Conservation (phyloP, 23 tunicate genomes). For the Diplosoma virens region DNA sequence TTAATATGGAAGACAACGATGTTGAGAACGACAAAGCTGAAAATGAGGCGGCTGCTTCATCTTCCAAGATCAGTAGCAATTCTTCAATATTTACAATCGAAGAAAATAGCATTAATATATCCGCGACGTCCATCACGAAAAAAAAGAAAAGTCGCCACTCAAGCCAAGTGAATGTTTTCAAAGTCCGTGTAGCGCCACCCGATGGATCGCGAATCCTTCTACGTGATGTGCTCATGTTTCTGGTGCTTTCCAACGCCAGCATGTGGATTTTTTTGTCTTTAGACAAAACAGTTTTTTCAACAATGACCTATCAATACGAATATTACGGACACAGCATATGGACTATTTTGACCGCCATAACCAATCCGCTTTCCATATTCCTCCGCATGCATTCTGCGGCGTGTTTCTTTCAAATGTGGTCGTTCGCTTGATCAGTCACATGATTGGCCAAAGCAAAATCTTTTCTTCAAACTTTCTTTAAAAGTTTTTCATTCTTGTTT, state of each 20-base stretch:
- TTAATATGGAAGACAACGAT: too few species aligned
- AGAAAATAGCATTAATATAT: too few species aligned
- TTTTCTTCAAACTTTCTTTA: too few species aligned
- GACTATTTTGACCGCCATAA: neutral
- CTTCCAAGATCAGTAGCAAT: too few species aligned
- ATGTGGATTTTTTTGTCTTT: slow-evolving; percentile 5
- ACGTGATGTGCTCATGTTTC: slow-evolving; percentile 8
- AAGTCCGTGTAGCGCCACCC: neutral
- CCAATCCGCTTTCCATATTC: slow-evolving; percentile 1
- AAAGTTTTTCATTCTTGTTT: too few species aligned
- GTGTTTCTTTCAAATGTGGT: slow-evolving; percentile 12
- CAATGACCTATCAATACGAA: neutral
- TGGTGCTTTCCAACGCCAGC: slow-evolving; percentile 8
- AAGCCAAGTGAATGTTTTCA: too few species aligned
- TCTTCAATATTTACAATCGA: too few species aligned
- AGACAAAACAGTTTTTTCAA: neutral
- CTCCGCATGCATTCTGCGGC: slow-evolving; percentile 15
- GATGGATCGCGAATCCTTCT: neutral
- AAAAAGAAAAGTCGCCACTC: too few species aligned
- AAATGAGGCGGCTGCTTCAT: too few species aligned
- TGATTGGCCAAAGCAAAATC: too few species aligned
- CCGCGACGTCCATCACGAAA: too few species aligned
- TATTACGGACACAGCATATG: slow-evolving; percentile 9
- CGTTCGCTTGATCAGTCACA: neutral
- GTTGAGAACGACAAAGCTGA: too few species aligned